These are phyloP conservation scores for Serilophus lunatus DNA, from an alignment of 2,113 vertebrate genomes.

Conservation along the genomic window DNA sequence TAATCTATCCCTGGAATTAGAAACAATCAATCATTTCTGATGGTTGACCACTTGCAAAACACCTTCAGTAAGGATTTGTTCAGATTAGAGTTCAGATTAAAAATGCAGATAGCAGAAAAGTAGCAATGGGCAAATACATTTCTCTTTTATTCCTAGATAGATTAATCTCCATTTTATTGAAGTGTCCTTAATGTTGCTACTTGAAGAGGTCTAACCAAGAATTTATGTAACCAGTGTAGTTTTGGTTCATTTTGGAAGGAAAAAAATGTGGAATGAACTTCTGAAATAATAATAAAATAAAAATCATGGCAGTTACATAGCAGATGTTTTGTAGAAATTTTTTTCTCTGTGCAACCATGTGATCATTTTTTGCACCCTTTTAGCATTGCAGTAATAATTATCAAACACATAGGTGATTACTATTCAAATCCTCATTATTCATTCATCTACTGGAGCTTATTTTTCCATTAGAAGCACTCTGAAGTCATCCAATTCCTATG, in stretches of 20 bases:
- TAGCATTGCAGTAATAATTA: not conserved
- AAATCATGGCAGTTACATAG: not conserved
- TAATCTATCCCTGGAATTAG: not conserved
- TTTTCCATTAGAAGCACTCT: not conserved
- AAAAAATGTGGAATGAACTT: not conserved
- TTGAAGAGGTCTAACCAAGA: not conserved
- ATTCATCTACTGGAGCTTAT: not conserved
- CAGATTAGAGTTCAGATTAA: not conserved
- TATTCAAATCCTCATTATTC: not conserved
- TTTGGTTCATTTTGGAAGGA: not conserved
- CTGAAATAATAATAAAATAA: not conserved
- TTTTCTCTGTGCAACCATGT: not conserved
- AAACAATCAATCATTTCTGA: not conserved
- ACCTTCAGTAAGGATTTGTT: not conserved
- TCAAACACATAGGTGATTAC: not conserved
- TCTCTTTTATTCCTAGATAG: not conserved
- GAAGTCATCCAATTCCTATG: not conserved
- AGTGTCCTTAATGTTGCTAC: not conserved
- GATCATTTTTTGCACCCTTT: not conserved
- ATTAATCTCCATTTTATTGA: not conserved
- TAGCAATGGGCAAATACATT: not conserved
- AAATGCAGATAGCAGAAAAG: not conserved
- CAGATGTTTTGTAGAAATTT: not conserved
- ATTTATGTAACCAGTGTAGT: not conserved
- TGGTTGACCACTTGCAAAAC: not conserved